Conservation (phyloP, 2,888 invertebrate genomes). For the Conus canariensis region DNA sequence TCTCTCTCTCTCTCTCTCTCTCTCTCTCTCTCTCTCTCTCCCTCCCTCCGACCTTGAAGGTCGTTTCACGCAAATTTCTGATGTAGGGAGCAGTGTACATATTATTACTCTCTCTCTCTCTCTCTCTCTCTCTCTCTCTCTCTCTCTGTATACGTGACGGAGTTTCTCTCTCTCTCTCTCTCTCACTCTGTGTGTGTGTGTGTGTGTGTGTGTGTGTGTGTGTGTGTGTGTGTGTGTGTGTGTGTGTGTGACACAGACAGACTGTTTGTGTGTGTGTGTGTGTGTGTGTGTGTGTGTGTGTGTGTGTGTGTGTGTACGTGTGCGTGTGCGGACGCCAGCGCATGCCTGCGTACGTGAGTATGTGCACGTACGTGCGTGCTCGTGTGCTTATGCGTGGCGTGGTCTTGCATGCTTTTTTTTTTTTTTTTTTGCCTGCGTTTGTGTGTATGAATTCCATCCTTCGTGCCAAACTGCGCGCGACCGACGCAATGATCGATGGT, state of each 20-base stretch:
- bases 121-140: too few relatives aligned
- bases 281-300: slow-evolving; percentile 29
- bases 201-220: slow-evolving; percentile 16
- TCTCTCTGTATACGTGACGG: too few relatives aligned
- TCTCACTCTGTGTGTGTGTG: too few relatives aligned
- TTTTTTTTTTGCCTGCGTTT: too few relatives aligned
- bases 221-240: slow-evolving; percentile 27
- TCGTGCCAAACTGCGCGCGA: too few relatives aligned
- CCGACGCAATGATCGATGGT: too few relatives aligned
- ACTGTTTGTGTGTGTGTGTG: too few relatives aligned
- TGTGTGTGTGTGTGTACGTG: slow-evolving; percentile 19
- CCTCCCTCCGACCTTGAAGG: too few relatives aligned
- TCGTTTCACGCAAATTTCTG: too few relatives aligned
- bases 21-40: neutral
- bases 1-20: neutral
- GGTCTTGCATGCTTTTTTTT: neutral
- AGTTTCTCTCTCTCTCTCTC: too few relatives aligned
- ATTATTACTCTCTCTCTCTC: neutral
- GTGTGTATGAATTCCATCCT: too few relatives aligned
- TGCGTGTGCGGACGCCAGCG: neutral
- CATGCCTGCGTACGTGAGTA: neutral
- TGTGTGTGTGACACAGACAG: slow-evolving; percentile 24
- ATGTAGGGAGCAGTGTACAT: too few relatives aligned
- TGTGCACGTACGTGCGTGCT: neutral
- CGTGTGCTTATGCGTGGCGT: neutral